Evolutionary conservation across 2,113 vertebrate genomes (phyloP), one percentile per base, ranked within the genome.

Genomic region (Salvelinus fontinalis): DNA sequence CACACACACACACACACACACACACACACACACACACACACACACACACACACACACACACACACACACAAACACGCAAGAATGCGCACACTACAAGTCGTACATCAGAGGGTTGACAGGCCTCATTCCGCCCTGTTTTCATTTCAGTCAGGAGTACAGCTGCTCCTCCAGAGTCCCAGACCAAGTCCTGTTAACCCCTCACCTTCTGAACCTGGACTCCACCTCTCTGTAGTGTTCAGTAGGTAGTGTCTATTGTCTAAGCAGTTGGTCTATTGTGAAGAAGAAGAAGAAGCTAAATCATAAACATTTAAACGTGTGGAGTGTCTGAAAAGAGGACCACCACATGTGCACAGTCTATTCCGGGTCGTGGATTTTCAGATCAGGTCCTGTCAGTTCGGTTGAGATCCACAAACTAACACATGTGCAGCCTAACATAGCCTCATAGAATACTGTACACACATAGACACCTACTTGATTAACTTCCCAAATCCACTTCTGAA

Each of bases 91-190:
- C 95, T 96, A 96, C 94, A 94, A 95, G 68, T 70, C 22, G 11
- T 70, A 49, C 68, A 70, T 96, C 95, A 96, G 92, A 86, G 88
- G 76, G 64, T 91, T 96, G 95, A 96, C 94, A 96, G 93, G 89
- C 88, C 89, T 79, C 82, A 92, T 93, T 95, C 93, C 88, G 92
- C 92, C 93, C 93, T 95, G 93, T 95, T 96, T 96, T 95, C 92
- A 94, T 95, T 96, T 96, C 94, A 95, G 94, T 94, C 93, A 93
- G 93, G 92, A 95, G 95, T 93, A 72, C 87, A 87, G 85, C 86
- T 85, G 83, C 81, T 81, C 64, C 81, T 81, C 64, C 26, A 62
- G 70, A 77, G 75, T 71, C 78, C 75, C 29, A 68, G 82, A 84
- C 60, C 60, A 67, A 57, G 67, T 67, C 83, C 67, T 24, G 66